A percentile compares a stretch with the other conserved stretches of the same genome.
Evolutionary conservation across 2,797 vertebrate genomes (phyloP).

Genomic region (Channallabes apus): DNA sequence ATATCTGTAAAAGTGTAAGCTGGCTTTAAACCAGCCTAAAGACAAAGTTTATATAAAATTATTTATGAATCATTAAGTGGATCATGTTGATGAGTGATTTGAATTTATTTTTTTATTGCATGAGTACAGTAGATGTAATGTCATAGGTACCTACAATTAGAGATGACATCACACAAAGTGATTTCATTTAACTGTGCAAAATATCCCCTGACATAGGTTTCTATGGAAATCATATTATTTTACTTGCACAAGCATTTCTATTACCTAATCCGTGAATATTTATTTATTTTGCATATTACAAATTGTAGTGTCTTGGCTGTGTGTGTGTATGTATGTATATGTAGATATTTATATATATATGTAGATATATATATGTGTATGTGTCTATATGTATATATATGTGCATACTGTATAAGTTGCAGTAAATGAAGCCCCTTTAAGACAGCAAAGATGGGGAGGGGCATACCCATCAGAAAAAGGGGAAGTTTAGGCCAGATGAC

Average conservation of each 20-base stretch:
- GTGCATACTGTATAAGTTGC: no score
- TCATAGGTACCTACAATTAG: constrained; percentile 12
- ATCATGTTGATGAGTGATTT: neutral
- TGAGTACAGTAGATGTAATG: neutral
- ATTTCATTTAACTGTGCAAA: constrained; percentile 7
- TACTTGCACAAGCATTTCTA: constrained; percentile 15
- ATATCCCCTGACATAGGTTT: constrained; percentile 31
- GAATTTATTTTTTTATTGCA: neutral
- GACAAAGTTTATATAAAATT: neutral
- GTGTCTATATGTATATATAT: no score
- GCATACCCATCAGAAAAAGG: no score
- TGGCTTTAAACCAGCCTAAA: neutral
- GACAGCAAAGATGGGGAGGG: no score
- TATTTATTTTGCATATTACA: constrained; percentile 47
- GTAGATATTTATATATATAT: no score
- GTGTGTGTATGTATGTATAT: no score
- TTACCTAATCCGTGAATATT: constrained; percentile 27
- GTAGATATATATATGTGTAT: no score
- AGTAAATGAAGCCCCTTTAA: no score
- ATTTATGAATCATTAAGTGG: constrained; percentile 12
- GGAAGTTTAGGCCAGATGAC: no score
- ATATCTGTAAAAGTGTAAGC: neutral
- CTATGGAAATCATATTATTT: constrained; percentile 26
- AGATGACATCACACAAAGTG: neutral
- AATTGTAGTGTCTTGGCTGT: no score